Evolutionary conservation across 2,888 invertebrate species (phyloP).

Genomic region (Agrilus cyanescens): DNA sequence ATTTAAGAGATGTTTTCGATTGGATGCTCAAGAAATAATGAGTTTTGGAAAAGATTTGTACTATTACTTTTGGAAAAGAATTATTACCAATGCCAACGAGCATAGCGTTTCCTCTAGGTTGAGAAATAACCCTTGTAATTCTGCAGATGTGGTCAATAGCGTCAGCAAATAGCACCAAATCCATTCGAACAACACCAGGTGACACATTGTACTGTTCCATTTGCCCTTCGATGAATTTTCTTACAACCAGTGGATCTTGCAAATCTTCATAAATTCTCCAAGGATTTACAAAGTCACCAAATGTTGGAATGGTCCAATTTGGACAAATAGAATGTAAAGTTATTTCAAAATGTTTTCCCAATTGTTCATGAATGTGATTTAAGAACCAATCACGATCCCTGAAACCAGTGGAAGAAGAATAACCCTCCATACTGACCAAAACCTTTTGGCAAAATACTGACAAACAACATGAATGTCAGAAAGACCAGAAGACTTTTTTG

Average conservation of each 20-base stretch:
- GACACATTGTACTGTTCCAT: conserved; percentile 71
- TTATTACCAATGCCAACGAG: conserved; percentile 73
- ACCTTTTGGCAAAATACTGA: no score
- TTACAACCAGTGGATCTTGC: conserved; percentile 46
- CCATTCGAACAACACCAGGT: conserved; percentile 67
- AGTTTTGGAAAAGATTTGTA: no score
- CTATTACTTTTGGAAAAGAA: no score
- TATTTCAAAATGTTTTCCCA: conserved; percentile 69
- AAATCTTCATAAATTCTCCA: conserved; percentile 71
- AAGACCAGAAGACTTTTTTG: no score
- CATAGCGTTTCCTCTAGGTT: conserved; percentile 71
- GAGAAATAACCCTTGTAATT: conserved; percentile 72
- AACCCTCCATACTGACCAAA: no score
- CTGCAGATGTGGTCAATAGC: conserved; percentile 78
- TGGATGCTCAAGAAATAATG: no score
- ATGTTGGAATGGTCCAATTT: conserved; percentile 54
- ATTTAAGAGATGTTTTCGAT: no score
- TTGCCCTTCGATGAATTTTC: conserved; percentile 40
- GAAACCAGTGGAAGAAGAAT: conserved; percentile 14
- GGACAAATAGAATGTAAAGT: conserved; percentile 71
- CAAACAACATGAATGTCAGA: no score
- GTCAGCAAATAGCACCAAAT: conserved; percentile 75
- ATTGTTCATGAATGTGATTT: conserved; percentile 54
- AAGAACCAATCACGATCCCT: conserved; percentile 72
- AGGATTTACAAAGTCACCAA: conserved; percentile 71